Conservation (phyloP, 2,113 vertebrate genomes). For the Onychostruthus taczanowskii region DNA sequence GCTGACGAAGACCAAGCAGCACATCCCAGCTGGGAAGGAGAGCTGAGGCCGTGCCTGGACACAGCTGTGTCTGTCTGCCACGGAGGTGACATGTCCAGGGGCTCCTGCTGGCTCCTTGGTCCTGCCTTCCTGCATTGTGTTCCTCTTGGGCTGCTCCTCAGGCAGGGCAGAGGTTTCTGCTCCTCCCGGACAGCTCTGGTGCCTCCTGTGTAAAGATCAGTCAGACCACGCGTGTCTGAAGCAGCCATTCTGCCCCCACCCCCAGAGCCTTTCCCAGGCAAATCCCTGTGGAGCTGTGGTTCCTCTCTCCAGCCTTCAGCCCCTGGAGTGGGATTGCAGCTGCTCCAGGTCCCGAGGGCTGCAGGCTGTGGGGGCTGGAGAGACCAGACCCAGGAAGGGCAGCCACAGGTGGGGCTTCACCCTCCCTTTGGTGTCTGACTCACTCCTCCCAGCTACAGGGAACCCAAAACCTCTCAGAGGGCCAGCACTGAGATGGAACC, state of each 20-base stretch:
- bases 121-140: neutral
- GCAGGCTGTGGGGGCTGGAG: neutral
- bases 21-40: neutral
- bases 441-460: neutral
- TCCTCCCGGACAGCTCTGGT: neutral
- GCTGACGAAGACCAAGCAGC: neutral
- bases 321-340: rapidly evolving
- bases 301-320: neutral
- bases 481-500: neutral
- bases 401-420: rapidly evolving
- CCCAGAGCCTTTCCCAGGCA: neutral
- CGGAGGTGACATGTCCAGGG: neutral
- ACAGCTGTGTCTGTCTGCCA: rapidly evolving
- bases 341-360: rapidly evolving
- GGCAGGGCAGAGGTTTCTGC: neutral
- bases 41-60: rapidly evolving
- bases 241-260: neutral
- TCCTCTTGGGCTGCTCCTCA: neutral
- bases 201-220: neutral
- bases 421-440: neutral
- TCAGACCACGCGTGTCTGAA: rapidly evolving
- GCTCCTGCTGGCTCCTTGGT: neutral
- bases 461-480: neutral
- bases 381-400: neutral
- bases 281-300: neutral